Evolutionary conservation across 2,113 vertebrate genomes (phyloP).

Genomic region (Erpornis zantholeuca): DNA sequence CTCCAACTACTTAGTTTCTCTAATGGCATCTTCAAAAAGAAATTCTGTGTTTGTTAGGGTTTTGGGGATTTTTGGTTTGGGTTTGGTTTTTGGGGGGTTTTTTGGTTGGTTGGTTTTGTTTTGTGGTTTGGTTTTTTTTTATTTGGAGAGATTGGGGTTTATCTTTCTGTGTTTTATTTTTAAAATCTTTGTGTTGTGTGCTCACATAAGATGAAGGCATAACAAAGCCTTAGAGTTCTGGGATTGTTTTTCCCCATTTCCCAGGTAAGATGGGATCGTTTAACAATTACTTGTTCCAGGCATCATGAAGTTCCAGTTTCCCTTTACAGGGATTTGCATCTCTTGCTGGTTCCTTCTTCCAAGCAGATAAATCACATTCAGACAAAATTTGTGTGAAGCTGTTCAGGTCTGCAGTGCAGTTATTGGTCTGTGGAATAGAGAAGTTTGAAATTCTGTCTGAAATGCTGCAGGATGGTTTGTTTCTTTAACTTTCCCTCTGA

Average conservation of each 20-base stretch:
- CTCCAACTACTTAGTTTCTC: not conserved
- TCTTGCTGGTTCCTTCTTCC: not conserved
- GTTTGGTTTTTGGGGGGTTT: not conserved
- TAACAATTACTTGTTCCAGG: not conserved
- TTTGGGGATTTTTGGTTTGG: not conserved
- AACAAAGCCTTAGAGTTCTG: not conserved
- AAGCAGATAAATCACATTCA: not conserved
- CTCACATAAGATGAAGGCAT: not conserved
- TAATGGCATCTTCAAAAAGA: not conserved
- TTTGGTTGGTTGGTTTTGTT: not conserved
- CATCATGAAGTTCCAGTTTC: not conserved
- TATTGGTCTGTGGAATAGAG: not conserved
- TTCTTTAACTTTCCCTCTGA: constrained; percentile 5
- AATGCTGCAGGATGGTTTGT: not conserved
- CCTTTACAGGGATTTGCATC: not conserved
- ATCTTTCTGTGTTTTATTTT: not conserved
- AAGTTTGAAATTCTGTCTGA: not conserved
- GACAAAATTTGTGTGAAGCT: not conserved
- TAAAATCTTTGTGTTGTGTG: not conserved
- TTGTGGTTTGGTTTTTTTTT: not conserved
- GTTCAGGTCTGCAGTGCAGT: not conserved
- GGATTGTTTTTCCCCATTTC: not conserved
- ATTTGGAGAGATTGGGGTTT: not conserved
- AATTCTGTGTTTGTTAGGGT: not conserved
- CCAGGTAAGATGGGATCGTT: not conserved